phyloP scores from a whole-genome alignment of 2,113 vertebrate species.

The Pterocles gutturalis region DNA sequence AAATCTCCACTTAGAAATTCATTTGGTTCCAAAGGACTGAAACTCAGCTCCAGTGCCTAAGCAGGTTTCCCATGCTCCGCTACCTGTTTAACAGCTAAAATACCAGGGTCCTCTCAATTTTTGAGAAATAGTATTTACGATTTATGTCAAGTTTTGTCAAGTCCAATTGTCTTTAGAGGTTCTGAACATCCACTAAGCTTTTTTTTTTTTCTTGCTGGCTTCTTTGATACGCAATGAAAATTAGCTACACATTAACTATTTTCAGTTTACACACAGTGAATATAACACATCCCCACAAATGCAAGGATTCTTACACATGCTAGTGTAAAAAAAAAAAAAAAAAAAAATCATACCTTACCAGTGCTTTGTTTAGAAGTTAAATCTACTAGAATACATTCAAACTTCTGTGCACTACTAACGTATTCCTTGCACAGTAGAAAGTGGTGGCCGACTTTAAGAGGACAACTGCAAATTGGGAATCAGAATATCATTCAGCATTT shows the following conservation, averaged over 20 bases:
- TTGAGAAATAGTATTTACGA: not conserved
- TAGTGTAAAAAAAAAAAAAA: too few species aligned
- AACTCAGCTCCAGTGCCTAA: not conserved
- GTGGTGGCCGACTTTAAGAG: not conserved
- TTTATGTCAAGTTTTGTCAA: not conserved
- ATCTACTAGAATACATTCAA: not conserved
- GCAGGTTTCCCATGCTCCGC: not conserved
- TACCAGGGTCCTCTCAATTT: not conserved
- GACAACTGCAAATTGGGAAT: not conserved
- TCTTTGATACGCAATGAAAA: not conserved
- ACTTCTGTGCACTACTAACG: not conserved
- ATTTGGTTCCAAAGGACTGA: not conserved
- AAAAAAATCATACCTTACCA: not conserved
- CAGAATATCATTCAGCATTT: not conserved
- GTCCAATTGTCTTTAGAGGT: not conserved
- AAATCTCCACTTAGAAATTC: not conserved
- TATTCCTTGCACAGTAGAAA: not conserved
- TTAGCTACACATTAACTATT: not conserved
- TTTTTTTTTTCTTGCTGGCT: not conserved
- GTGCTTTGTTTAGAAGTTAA: not conserved
- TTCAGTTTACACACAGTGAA: not conserved
- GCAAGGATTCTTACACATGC: not conserved
- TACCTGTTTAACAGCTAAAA: not conserved
- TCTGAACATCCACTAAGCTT: not conserved
- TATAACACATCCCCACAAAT: not conserved